These are phyloP conservation scores for Thunnus thynnus DNA, from an alignment of 2,113 vertebrate species.

Conservation along the genomic window DNA sequence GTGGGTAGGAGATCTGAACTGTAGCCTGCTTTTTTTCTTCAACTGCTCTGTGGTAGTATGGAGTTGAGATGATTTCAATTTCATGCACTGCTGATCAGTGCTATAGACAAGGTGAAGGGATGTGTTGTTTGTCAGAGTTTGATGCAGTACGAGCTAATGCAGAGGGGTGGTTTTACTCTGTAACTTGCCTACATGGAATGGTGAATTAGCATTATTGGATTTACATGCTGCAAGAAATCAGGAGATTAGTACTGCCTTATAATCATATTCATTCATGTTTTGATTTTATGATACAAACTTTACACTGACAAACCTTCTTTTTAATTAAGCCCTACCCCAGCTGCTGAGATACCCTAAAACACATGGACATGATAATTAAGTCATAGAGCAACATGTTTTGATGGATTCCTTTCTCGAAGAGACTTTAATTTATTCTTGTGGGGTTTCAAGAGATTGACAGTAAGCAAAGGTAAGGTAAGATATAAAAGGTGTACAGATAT, in stretches of 20 bases:
- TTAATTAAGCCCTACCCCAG: neutral
- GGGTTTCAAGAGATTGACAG: neutral
- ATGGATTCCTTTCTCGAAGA: neutral
- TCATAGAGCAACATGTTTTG: neutral
- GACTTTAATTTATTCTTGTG: neutral
- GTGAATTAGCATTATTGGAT: slow-evolving; percentile 1
- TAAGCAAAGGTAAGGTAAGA: neutral
- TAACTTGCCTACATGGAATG: neutral
- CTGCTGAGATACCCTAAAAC: neutral
- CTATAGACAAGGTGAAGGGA: slow-evolving; percentile 26
- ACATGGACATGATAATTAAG: neutral
- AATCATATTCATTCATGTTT: neutral
- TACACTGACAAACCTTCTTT: neutral
- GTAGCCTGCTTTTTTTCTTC: neutral
- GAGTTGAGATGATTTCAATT: slow-evolving; percentile 63
- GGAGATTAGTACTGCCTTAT: neutral
- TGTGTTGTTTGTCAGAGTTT: slow-evolving; percentile 50
- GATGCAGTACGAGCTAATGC: slow-evolving; percentile 32
- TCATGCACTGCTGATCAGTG: slow-evolving; percentile 64
- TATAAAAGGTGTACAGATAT: no score
- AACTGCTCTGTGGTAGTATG: slow-evolving; percentile 13
- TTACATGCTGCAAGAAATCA: neutral
- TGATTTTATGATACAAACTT: neutral
- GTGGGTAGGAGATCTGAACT: slow-evolving; percentile 20
- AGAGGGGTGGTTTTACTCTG: neutral